Evolutionary conservation across 2,888 invertebrate species (phyloP), one percentile per base, ranked within the genome.

Genomic region (Lycophotia porphyrea): DNA sequence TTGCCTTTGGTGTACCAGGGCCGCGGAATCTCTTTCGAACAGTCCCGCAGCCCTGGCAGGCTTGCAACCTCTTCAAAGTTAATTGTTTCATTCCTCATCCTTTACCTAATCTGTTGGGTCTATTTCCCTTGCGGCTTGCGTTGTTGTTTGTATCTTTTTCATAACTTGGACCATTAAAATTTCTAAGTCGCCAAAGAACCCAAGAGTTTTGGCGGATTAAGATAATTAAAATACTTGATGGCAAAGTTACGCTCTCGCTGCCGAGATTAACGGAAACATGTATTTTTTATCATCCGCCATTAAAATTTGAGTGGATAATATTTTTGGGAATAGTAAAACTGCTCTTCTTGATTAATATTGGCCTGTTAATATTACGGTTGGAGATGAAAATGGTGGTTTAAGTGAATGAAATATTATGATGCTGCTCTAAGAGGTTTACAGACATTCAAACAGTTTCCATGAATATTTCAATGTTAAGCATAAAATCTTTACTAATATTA

Each of bases 141-240:
- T 13, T 47, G 34, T 73, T 78, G 71, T 68, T 77, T 81, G 68
- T 44, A 88, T 84, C 70, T 63, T 84, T 64, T 81, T 87, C 81
- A 74, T 87, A 76, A 85, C 88, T 91, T 91, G 81, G 64, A 80
- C 87, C 90, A 84, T 79, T 80, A 76, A 89, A 88, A 89, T 89
- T 88, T 91, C 89, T 89, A 90, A 93, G 91, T 91, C 89, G 88
- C 84, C 74, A 75, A 78, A 83, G 82, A 86, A 87, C 86, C 86
- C 87, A 80, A 84, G 90, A 92, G 91, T 92, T 93, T 92, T 84
- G 84, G 84, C 82, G 87, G 93, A 93, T 93, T 93, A 93, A 92
- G 91, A 92, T 93, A 93, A 93, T 93, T 93, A 93, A 93, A 93
- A 93, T 93, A 92, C 93, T 93, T 92, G 89, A 92, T 90, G 88